Base-by-base conservation (phyloP, 2,797 vertebrate species). In the Gymnopithys bicolor region DNA sequence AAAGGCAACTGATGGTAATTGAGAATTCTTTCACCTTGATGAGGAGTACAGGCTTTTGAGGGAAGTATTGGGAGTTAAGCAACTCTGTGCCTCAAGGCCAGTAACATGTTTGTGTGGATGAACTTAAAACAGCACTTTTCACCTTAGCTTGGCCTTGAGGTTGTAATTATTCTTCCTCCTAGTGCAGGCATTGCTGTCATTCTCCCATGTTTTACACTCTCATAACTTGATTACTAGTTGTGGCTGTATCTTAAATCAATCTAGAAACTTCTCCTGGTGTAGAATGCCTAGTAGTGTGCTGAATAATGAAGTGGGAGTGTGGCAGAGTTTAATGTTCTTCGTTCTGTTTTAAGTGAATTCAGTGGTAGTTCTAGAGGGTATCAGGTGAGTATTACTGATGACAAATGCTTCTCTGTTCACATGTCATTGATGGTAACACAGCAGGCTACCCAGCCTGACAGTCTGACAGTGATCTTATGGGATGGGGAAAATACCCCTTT, bases 191-290 rank as follows among this genome's bases (percentile, higher is more conserved):
- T 19, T 85, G 41, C 68, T 94, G 73, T 74, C 64, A 51, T 73
- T 85, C 39, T 49, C 27, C 53, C 39, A 28, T 86, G 67, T 56
- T 93, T 88, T 92, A 84, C 19, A 35, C 30, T n/a, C 69, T 88
- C 25, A 19, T 46, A 81, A 84, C 69, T 53, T 93, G 76, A 78
- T 94, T 81, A 81, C 37, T 81, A 28, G 60, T 64, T 86, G 73
- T 90, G 62, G 18, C 69, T 80, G 1, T 91, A 39, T 81, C 80
- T 88, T 93, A 88, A 92, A 94, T 95, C 62, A 84, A 27, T 81
- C 58, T 78, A 23, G 73, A 79, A 81, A 60, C 27, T 33, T 73
- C 1, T 6, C 8, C 41, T 93, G 74, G n/a, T 73, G 30, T 11
- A 56, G 66, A 90, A 84, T 67, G 76, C 52, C 73, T 90, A 91